These are phyloP conservation scores for Sebastes flavidus DNA, from an alignment of 2,797 vertebrate genomes.

Conservation along the genomic window DNA sequence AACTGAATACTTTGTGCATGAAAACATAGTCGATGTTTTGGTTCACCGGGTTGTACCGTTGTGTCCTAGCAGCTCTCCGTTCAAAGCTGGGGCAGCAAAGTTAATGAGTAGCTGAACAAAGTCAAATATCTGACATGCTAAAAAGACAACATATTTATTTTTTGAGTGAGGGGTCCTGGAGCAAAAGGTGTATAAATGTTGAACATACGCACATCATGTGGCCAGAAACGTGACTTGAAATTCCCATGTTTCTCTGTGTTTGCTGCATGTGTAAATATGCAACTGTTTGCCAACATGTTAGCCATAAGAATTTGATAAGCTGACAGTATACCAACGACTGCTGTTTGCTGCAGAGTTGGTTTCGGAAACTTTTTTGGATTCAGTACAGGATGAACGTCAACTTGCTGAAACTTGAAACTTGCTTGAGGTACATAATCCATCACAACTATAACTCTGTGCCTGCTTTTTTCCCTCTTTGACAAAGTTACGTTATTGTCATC, in stretches of 20 bases:
- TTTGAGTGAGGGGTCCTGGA: background rate
- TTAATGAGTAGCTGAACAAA: background rate
- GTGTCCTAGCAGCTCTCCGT: background rate
- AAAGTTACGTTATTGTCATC: conserved; percentile 14
- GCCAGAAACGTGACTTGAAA: background rate
- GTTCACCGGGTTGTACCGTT: background rate
- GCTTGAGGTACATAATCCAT: conserved; percentile 46
- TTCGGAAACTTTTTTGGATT: conserved; percentile 18
- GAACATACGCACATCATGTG: background rate
- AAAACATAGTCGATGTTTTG: background rate
- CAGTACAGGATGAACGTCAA: conserved; percentile 10
- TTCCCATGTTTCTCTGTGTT: background rate
- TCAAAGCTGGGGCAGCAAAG: background rate
- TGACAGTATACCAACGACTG: background rate
- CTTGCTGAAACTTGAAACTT: conserved; percentile 21
- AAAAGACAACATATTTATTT: background rate
- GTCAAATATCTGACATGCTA: background rate
- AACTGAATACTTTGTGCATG: background rate
- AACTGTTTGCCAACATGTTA: background rate
- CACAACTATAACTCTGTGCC: conserved; percentile 17
- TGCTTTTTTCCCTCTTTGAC: background rate
- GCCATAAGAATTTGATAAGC: background rate
- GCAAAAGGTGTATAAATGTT: background rate
- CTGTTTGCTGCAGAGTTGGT: background rate
- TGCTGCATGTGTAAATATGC: background rate